Percentiles rank a stretch among this genome's conserved stretches.
Evolutionary conservation across 2,797 vertebrate species (phyloP).

Genomic region (Hippoglossus hippoglossus): DNA sequence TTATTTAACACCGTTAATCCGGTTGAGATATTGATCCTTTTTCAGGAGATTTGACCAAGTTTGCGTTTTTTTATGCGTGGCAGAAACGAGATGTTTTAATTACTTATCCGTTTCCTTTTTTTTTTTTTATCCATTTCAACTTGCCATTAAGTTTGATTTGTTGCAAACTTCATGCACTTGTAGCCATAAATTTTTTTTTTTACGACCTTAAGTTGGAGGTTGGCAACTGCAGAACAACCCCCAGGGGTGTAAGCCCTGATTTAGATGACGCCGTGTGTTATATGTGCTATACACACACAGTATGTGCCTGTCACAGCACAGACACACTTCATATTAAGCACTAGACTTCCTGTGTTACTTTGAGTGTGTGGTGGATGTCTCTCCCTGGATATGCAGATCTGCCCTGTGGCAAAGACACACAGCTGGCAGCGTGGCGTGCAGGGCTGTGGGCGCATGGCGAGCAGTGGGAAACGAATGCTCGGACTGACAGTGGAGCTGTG

Average conservation of each 20-base stretch:
- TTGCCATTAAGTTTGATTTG: background rate
- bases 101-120: no score
- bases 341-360: constrained; percentile 11
- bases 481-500: constrained; percentile 51
- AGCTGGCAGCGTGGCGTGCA: constrained; percentile 38
- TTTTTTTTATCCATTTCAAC: background rate
- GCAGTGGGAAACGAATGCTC: constrained; percentile 32
- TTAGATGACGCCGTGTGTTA: background rate
- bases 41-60: background rate
- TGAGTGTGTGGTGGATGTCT: constrained; percentile 7
- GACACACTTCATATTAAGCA: background rate
- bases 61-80: no score
- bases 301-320: background rate
- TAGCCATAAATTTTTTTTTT: background rate
- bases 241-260: background rate
- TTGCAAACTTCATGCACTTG: background rate
- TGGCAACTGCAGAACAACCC: background rate
- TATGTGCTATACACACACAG: background rate
- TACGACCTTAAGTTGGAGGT: background rate
- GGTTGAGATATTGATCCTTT: background rate
- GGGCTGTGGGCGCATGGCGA: constrained; percentile 14
- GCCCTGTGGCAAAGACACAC: constrained; percentile 35
- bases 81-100: no score
- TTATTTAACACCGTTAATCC: background rate
- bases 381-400: constrained; percentile 32